A percentile compares a stretch with the other conserved stretches of the same genome.
These are phyloP conservation scores for Limnephilus lunatus DNA, from an alignment of 2,888 invertebrate genomes.

Conservation along the genomic window DNA sequence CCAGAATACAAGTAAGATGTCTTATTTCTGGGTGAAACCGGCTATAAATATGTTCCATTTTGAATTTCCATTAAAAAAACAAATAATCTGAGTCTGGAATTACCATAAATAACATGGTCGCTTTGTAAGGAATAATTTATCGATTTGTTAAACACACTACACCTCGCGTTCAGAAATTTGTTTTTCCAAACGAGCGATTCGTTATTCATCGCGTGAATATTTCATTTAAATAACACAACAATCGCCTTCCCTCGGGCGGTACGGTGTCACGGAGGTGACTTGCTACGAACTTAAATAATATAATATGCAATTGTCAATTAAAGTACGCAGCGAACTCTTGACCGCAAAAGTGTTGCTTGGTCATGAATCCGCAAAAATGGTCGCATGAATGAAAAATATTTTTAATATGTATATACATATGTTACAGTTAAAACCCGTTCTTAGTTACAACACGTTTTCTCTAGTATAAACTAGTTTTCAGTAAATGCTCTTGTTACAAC, in stretches of 20 bases:
- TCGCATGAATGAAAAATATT: too few relatives aligned
- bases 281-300: background rate
- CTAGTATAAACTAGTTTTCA: too few relatives aligned
- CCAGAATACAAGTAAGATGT: conserved; percentile 26
- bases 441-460: too few relatives aligned
- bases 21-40: conserved; percentile 17
- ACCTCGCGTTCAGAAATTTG: conserved; percentile 46
- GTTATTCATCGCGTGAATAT: conserved; percentile 54
- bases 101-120: conserved; percentile 59
- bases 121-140: conserved; percentile 58
- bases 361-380: too few relatives aligned
- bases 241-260: conserved; percentile 19
- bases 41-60: conserved; percentile 47
- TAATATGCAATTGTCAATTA: background rate
- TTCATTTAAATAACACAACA: conserved; percentile 46
- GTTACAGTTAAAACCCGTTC: too few relatives aligned
- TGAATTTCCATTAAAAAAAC: conserved; percentile 47
- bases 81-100: conserved; percentile 40
- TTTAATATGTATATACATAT: too few relatives aligned
- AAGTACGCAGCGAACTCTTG: background rate
- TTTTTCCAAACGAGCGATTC: conserved; percentile 44
- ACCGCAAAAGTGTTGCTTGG: too few relatives aligned
- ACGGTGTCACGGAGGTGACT: background rate
- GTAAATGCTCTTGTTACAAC: too few relatives aligned
- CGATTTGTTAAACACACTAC: conserved; percentile 57